phyloP scores from a whole-genome alignment of 2,113 vertebrate genomes.

The Isurus oxyrinchus region DNA sequence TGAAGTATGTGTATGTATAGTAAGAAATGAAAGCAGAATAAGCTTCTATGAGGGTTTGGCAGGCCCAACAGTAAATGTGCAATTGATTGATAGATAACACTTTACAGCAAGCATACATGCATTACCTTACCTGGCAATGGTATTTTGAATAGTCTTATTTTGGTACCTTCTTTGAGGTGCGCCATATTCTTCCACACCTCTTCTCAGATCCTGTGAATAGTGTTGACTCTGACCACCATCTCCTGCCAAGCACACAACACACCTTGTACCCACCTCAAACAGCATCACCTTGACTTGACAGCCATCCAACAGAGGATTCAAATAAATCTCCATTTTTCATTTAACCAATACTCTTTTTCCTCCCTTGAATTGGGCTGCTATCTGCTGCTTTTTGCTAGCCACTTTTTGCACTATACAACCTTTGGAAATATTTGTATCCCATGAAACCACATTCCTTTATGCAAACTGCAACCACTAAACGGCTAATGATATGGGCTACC shows the following conservation, averaged over 20 bases:
- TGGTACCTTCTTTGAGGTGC: too few species aligned
- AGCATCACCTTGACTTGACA: neutral
- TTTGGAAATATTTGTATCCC: neutral
- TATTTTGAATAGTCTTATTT: neutral
- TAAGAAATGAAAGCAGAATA: too few species aligned
- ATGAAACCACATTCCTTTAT: neutral
- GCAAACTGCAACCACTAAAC: neutral
- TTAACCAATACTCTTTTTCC: neutral
- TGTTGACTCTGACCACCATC: neutral
- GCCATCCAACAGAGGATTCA: neutral
- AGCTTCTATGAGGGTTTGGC: neutral
- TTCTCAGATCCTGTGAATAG: neutral
- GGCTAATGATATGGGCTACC: neutral
- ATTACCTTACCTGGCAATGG: neutral
- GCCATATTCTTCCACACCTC: neutral
- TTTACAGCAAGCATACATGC: neutral
- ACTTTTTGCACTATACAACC: neutral
- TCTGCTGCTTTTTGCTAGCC: neutral
- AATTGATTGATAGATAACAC: neutral
- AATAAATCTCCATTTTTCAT: neutral
- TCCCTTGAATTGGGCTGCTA: neutral
- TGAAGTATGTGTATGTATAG: too few species aligned
- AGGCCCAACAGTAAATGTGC: neutral
- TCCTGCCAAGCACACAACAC: neutral
- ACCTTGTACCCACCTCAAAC: neutral